Percentiles rank a stretch among this genome's conserved stretches.
Evolutionary conservation across 2,888 invertebrate species (phyloP).

Genomic region (Axea sp.): DNA sequence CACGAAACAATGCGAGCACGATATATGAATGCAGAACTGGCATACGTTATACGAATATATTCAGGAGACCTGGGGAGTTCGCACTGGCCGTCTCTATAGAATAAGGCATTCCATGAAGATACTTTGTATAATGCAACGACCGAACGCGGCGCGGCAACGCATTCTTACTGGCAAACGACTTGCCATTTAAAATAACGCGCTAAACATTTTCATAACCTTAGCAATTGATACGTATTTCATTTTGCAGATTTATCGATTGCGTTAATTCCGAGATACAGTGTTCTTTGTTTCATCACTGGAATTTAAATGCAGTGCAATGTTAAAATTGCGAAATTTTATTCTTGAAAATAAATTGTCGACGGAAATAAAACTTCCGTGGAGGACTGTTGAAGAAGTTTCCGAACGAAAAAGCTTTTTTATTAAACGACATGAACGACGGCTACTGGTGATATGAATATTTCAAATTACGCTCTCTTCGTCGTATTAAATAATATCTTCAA

Average conservation of each 20-base stretch:
- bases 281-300: too few species aligned
- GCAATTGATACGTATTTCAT: slow-evolving; percentile 13
- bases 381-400: not conserved
- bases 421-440: slow-evolving; percentile 4
- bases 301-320: too few species aligned
- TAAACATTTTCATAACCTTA: slow-evolving; percentile 32
- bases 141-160: slow-evolving; percentile 22
- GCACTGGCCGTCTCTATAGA: slow-evolving; percentile 24
- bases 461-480: slow-evolving; percentile 9
- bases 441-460: slow-evolving; percentile 13
- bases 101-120: slow-evolving; percentile 42
- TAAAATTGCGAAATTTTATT: too few species aligned
- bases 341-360: too few species aligned
- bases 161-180: slow-evolving; percentile 32
- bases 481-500: slow-evolving; percentile 24
- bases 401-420: slow-evolving; percentile 7
- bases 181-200: slow-evolving; percentile 27
- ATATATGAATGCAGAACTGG: slow-evolving; percentile 59
- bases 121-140: slow-evolving; percentile 52
- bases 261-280: too few species aligned
- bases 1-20: slow-evolving; percentile 64
- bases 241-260: not conserved
- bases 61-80: slow-evolving; percentile 10
- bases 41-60: slow-evolving; percentile 45
- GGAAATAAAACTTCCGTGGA: not conserved